Percentiles rank a stretch among this genome's conserved stretches.
Evolutionary conservation across 1,140 invertebrate genomes (phyloP).

Genomic region (Bombus superbus): DNA sequence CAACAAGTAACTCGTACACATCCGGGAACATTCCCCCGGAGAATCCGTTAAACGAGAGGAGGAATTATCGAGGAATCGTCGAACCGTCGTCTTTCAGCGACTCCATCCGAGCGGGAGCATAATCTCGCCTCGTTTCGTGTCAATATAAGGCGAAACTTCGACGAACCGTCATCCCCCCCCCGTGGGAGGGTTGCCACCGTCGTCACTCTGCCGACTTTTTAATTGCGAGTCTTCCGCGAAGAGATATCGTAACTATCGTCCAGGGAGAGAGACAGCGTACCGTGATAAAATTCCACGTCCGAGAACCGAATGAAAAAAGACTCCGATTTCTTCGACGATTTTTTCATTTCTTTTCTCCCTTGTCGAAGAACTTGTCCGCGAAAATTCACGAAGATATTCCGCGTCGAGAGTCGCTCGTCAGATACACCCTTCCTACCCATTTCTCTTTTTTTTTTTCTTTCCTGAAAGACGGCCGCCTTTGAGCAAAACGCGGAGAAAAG

Average conservation of each 20-base stretch:
- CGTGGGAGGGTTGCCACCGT: background rate
- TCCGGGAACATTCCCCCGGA: background rate
- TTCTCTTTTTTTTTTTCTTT: background rate
- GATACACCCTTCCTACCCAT: background rate
- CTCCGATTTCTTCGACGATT: background rate
- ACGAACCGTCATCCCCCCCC: background rate
- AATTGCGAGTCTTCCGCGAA: conserved; percentile 26
- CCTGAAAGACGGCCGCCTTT: conserved; percentile 46
- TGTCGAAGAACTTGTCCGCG: conserved; percentile 5
- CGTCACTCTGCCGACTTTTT: conserved; percentile 13
- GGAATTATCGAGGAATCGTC: conserved; percentile 29
- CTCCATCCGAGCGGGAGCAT: background rate
- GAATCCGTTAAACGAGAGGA: conserved; percentile 8
- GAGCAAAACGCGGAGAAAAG: conserved; percentile 33
- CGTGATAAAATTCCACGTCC: conserved; percentile 8
- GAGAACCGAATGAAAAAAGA: background rate
- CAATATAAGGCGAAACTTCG: conserved; percentile 34
- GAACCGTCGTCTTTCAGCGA: conserved; percentile 6
- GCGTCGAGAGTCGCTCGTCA: conserved; percentile 8
- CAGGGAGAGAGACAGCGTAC: background rate
- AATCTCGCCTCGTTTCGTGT: conserved; percentile 34
- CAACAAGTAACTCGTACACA: conserved; percentile 9
- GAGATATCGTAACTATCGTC: conserved; percentile 19
- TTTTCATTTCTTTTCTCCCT: background rate
- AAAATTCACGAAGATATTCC: conserved; percentile 14